Conservation (phyloP, 2,797 vertebrate species). For the Cygnus olor region DNA sequence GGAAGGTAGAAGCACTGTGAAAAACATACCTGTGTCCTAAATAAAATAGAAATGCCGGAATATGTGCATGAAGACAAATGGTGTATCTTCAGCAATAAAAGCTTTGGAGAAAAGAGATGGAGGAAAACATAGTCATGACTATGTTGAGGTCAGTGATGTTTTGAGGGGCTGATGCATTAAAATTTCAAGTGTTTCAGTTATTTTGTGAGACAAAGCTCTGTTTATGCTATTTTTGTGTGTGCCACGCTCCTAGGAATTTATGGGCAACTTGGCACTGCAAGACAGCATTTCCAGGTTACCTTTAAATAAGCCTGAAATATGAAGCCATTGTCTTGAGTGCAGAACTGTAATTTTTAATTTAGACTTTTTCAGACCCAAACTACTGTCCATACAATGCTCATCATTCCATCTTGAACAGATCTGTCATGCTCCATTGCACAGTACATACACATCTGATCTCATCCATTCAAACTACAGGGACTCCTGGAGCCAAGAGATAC, state of each 20-base stretch:
- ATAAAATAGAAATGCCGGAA: neutral
- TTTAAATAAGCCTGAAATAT: neutral
- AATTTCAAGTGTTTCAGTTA: neutral
- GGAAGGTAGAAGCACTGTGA: neutral
- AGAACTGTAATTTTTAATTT: constrained; percentile 2
- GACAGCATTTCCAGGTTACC: neutral
- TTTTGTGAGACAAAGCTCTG: neutral
- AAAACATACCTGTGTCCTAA: neutral
- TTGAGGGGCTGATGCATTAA: neutral
- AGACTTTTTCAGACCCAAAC: neutral
- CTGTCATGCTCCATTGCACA: neutral
- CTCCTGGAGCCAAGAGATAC: neutral
- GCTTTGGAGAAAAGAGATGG: neutral
- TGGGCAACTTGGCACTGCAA: neutral
- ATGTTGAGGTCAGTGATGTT: neutral
- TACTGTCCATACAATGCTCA: neutral
- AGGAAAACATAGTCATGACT: neutral
- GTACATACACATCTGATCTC: neutral
- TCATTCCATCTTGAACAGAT: neutral
- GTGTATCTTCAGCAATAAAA: neutral
- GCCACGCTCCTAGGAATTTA: neutral
- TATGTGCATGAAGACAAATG: neutral
- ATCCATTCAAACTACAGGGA: neutral
- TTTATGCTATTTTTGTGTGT: neutral
- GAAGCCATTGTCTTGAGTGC: neutral